These are phyloP conservation scores for Myotis davidii DNA, from an alignment of 2,113 vertebrate species.

Conservation along the genomic window DNA sequence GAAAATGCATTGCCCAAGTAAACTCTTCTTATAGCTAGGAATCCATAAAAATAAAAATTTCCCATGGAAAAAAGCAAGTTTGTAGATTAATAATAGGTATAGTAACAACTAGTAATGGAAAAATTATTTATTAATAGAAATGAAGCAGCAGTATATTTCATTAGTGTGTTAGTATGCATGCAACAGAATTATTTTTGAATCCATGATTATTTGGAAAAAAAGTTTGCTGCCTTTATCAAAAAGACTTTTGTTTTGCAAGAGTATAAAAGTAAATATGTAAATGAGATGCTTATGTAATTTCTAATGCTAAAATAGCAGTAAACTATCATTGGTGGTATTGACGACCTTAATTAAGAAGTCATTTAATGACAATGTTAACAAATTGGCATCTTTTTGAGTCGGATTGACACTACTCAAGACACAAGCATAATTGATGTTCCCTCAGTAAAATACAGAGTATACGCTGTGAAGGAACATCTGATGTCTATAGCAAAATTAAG, in stretches of 20 bases:
- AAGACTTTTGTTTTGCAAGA: conserved; percentile 49
- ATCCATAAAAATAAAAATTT: conserved; percentile 24
- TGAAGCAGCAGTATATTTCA: neutral
- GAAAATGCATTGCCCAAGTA: neutral
- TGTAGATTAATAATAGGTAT: neutral
- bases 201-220: conserved; percentile 28
- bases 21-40: neutral
- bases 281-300: conserved; percentile 46
- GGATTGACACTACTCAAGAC: conserved; percentile 47
- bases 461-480: conserved; percentile 4
- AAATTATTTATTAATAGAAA: conserved; percentile 47
- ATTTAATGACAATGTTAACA: conserved; percentile 38
- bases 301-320: conserved; percentile 47
- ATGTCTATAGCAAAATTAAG: conserved; percentile 51
- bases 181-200: conserved; percentile 53
- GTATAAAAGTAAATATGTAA: conserved; percentile 51
- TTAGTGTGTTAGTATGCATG: neutral
- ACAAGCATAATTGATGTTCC: neutral
- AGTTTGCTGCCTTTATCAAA: conserved; percentile 18
- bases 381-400: conserved; percentile 29
- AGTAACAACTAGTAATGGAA: neutral
- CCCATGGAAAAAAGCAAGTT: neutral
- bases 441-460: conserved; percentile 15
- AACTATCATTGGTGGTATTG: conserved; percentile 39
- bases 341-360: conserved; percentile 62